These are phyloP conservation scores for Hyppa rectilinea DNA, from an alignment of 2,888 invertebrate species.

Conservation along the genomic window DNA sequence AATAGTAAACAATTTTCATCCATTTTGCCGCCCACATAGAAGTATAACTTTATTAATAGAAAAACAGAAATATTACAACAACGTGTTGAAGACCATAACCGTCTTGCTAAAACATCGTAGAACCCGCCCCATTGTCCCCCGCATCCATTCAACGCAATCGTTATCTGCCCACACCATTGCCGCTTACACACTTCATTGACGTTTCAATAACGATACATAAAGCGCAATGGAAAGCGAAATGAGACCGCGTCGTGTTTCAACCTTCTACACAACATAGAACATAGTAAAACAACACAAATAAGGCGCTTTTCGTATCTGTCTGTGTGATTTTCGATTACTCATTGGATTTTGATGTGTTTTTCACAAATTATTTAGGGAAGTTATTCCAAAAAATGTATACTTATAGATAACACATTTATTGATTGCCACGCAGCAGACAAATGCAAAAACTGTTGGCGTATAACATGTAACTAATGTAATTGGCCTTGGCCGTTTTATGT, in stretches of 20 bases:
- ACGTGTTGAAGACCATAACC: background rate
- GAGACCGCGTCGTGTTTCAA: conserved; percentile 23
- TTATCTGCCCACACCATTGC: conserved; percentile 47
- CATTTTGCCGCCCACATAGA: background rate
- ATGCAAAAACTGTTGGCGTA: no score
- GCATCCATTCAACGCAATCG: conserved; percentile 18
- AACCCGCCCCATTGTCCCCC: background rate
- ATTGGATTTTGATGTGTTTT: background rate
- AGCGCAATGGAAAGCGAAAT: conserved; percentile 54
- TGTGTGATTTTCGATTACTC: background rate
- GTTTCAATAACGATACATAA: conserved; percentile 50
- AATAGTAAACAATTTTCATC: background rate
- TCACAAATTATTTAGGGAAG: background rate
- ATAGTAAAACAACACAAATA: background rate
- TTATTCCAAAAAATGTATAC: background rate
- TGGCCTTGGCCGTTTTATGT: no score
- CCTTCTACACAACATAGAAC: background rate
- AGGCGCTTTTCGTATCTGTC: background rate
- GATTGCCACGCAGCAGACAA: no score
- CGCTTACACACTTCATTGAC: conserved; percentile 54
- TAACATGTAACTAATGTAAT: no score
- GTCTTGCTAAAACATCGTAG: background rate
- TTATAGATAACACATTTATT: no score
- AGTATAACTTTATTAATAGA: background rate
- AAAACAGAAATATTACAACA: background rate